Conservation (phyloP, 2,113 vertebrate species). For the Neotoma lepida region DNA sequence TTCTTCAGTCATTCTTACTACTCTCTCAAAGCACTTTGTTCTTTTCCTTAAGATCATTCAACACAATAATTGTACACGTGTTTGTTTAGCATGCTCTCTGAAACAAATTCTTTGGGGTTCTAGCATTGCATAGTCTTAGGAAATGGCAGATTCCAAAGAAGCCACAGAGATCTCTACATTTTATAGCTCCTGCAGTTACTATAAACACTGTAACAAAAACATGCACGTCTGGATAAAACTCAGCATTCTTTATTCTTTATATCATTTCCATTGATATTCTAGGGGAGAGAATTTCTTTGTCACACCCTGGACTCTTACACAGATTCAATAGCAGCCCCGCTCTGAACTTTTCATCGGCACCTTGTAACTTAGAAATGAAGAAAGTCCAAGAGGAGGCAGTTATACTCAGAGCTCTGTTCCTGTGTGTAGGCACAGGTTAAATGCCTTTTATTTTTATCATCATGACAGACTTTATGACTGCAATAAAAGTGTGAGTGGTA, state of each 20-base stretch:
- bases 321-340: neutral
- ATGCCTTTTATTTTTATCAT: conserved; percentile 83
- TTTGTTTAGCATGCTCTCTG: neutral
- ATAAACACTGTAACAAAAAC: neutral
- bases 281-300: conserved; percentile 43
- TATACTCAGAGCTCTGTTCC: conserved; percentile 49
- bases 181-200: conserved; percentile 8
- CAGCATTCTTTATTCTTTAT: neutral
- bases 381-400: conserved; percentile 53
- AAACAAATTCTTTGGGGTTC: neutral
- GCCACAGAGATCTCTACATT: neutral
- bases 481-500: conserved; percentile 87
- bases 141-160: conserved; percentile 41
- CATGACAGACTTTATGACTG: conserved; percentile 87
- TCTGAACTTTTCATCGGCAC: conserved; percentile 43
- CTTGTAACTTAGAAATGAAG: conserved; percentile 57
- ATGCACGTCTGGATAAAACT: conserved; percentile 31
- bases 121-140: neutral
- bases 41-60: neutral
- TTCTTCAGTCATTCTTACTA: neutral
- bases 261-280: conserved; percentile 68
- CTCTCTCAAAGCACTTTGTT: neutral
- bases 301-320: neutral
- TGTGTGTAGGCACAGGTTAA: conserved; percentile 73
- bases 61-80: neutral